Evolutionary conservation across 2,113 vertebrate species (phyloP).

Genomic region (Ammodytes dubius): DNA sequence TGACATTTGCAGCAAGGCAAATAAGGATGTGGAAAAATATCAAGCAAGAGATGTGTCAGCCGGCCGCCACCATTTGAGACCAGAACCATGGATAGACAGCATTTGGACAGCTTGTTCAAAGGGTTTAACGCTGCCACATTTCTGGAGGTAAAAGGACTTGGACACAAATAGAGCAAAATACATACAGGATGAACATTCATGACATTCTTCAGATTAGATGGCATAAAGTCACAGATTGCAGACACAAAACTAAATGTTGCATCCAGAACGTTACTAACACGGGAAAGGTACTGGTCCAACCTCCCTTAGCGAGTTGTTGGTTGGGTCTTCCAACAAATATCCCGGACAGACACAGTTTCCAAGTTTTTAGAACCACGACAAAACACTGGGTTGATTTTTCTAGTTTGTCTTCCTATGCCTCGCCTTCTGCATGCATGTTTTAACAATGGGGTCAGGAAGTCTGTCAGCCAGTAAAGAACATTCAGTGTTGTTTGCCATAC

Average conservation of each 20-base stretch:
- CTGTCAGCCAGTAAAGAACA: conserved; percentile 12
- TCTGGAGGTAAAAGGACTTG: conserved; percentile 40
- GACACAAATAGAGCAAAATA: conserved; percentile 48
- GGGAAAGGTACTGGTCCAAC: not conserved
- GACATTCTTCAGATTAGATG: conserved; percentile 50
- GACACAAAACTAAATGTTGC: conserved; percentile 16
- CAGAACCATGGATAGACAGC: conserved; percentile 41
- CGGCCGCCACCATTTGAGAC: conserved; percentile 43
- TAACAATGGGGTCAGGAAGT: conserved; percentile 31
- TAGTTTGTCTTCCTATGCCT: not conserved
- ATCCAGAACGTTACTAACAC: conserved; percentile 8
- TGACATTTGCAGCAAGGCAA: conserved; percentile 78
- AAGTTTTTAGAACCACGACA: not conserved
- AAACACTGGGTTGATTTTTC: not conserved
- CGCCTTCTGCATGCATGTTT: conserved; percentile 17
- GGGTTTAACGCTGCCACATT: conserved; percentile 47
- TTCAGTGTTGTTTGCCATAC: conserved; percentile 31
- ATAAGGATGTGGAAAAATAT: conserved; percentile 69
- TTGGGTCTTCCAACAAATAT: conserved; percentile 3
- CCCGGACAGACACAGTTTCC: conserved; percentile 13
- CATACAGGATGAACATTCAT: conserved; percentile 33
- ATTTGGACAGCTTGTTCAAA: conserved; percentile 61
- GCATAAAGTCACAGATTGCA: conserved; percentile 40
- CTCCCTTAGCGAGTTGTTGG: conserved; percentile 6
- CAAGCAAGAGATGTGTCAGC: conserved; percentile 55